A percentile compares a stretch with the other conserved stretches of the same genome.
These are phyloP conservation scores for Drosophila jambulina DNA, from an alignment of 1,140 invertebrate genomes.

Conservation along the genomic window DNA sequence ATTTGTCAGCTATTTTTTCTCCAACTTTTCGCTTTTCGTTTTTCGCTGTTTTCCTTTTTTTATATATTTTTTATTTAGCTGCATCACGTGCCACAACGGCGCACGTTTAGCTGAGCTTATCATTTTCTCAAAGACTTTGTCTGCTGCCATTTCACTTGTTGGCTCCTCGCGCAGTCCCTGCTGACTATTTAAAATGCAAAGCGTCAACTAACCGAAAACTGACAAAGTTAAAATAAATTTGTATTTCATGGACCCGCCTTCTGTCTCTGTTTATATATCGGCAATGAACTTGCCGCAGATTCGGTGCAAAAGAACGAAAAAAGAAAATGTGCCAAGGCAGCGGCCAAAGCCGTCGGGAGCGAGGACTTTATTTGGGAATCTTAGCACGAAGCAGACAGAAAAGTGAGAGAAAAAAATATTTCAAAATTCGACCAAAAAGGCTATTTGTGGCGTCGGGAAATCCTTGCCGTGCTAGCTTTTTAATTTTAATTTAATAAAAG, in stretches of 20 bases:
- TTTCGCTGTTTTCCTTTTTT: conserved; percentile 16
- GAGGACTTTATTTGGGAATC: conserved; percentile 52
- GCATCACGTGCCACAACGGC: conserved; percentile 76
- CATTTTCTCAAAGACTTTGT: conserved; percentile 76
- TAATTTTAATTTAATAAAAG: conserved; percentile 80
- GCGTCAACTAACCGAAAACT: conserved; percentile 77
- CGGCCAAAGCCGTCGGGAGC: conserved; percentile 16
- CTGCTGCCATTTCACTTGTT: conserved; percentile 34
- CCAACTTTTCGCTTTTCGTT: conserved; percentile 19
- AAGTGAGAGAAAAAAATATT: conserved; percentile 18
- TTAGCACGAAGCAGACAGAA: conserved; percentile 71
- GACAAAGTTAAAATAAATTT: conserved; percentile 84
- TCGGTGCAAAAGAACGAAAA: conserved; percentile 22
- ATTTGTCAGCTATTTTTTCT: conserved; percentile 73
- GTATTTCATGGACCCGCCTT: conserved; percentile 79
- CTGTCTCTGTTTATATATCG: conserved; percentile 59
- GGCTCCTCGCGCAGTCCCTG: conserved; percentile 14
- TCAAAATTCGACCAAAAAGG: conserved; percentile 10
- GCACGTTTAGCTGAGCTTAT: conserved; percentile 84
- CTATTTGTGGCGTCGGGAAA: conserved; percentile 32
- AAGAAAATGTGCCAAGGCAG: conserved; percentile 66
- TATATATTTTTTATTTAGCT: conserved; percentile 45
- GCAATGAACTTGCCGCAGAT: conserved; percentile 80
- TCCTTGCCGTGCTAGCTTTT: conserved; percentile 46
- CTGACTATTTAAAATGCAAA: conserved; percentile 79